Evolutionary conservation across 2,888 invertebrate species (phyloP), one percentile per base, ranked within the genome.

Genomic region (Plutella xylostella): DNA sequence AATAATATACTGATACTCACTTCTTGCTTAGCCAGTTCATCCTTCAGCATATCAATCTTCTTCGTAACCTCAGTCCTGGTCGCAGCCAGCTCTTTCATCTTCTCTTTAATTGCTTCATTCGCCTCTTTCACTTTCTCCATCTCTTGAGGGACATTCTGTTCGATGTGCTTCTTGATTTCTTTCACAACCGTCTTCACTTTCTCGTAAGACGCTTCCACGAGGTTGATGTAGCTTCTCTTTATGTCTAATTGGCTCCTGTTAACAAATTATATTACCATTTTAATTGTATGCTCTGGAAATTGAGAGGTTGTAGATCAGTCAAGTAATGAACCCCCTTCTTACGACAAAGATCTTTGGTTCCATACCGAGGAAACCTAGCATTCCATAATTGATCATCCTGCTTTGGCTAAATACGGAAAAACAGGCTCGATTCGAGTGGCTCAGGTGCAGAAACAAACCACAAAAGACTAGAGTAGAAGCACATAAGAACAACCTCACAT

Each of bases 21-120:
- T 64, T 77, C 84, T 52, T 88, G 86, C 58, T 87, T 87, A 0
- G 86, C 78, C 15, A 89, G 74, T 53, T 88, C 87, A 52, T 85
- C 85, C 57, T 86, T 88, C 34, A 89, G 65, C 6, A 65, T 66
- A 19, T 88, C 85, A 30, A 90, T 82, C 46, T 78, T 72, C 49
- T 84, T 76, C 2, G 77, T 72, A 7, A 85, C 72, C 2, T 71
- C 67, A 48, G 79, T 75, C 37, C 84, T 68, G 50, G 85, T 78
- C 9, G 62, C 60, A 47, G 78, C 70, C 12, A 85, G 79, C 53
- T 79, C 79, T 45, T 79, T 75, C 40, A 78, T 72, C 55, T 85
- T 78, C 2, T 82, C 79, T 50, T 78, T 76, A 4, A 85, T 60
- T 39, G 73, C 79, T 44, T 79, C 79, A 20, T 88, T 73, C 0